Evolutionary conservation across 2,888 invertebrate species (phyloP).

Genomic region (Anthophora plumipes): DNA sequence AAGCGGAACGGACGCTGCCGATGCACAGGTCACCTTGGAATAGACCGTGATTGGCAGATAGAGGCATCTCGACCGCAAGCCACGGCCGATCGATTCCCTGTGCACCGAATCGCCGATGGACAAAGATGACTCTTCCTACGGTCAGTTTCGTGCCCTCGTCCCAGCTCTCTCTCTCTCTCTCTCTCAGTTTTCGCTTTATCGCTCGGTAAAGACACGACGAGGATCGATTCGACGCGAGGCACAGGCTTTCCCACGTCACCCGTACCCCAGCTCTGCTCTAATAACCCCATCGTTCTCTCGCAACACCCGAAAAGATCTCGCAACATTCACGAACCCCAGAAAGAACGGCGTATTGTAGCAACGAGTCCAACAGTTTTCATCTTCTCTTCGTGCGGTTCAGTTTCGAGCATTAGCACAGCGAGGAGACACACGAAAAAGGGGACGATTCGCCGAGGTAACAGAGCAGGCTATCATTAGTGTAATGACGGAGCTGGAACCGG

Average conservation of each 20-base stretch:
- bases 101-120: background rate
- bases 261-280: background rate
- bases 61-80: conserved; percentile 11
- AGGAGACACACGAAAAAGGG: conserved; percentile 53
- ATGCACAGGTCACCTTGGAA: conserved; percentile 14
- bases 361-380: background rate
- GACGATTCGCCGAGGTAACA: conserved; percentile 43
- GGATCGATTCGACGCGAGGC: background rate
- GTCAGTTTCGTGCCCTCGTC: background rate
- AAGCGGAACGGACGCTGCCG: conserved; percentile 12
- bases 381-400: background rate
- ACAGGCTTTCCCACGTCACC: too few relatives aligned
- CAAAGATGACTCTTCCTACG: background rate
- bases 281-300: background rate
- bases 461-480: conserved; percentile 80
- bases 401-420: conserved; percentile 18
- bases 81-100: conserved; percentile 14
- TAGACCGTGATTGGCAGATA: conserved; percentile 29
- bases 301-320: too few relatives aligned
- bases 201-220: background rate
- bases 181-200: background rate
- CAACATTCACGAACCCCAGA: too few relatives aligned
- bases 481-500: conserved; percentile 78
- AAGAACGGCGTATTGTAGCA: too few relatives aligned
- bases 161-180: too few relatives aligned